Evolutionary conservation across 2,888 invertebrate species (phyloP), one percentile per base, ranked within the genome.

Genomic region (Athripsodes cinereus): DNA sequence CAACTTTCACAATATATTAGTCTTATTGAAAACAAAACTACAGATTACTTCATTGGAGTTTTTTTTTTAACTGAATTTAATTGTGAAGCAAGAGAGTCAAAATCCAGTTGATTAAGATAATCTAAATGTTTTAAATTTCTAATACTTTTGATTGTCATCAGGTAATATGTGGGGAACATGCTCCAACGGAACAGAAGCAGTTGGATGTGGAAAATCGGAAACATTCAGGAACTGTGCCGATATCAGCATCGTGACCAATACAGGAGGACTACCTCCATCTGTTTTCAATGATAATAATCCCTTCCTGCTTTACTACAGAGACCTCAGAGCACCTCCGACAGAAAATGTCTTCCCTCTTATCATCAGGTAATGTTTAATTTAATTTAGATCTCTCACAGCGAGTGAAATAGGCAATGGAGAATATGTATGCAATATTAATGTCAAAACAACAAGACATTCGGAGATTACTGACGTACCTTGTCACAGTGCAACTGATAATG

Each of bases 121-220:
- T 31, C 31, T 11, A 8, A 31, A 31, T 8, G 11, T 31, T 31
- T 31, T 6, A 6, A 22, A 51, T 11, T n/a, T n/a, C 3, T n/a
- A n/a, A 26, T 51, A 22, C n/a, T 51, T 22, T 5, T 26, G 13
- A n/a, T 31, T 26, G 20, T 22, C 26, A 34, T 19, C 19, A 87
- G 89, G 87, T 16, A 95, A 95, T 69, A 92, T 92, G 85, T 95
- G 94, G 94, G 95, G 94, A 5, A 83, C 81, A 19, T 93, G 93
- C 68, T 73, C 82, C 0, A 92, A 93, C 70, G 93, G 93, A 47
- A 91, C 91, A 0, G 89, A 92, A 68, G 89, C 88, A 0, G 87
- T 91, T 1, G 93, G 94, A 1, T 94, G 93, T 69, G 94, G 94
- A n/a, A 82, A 84, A 63, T 90, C 93, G 8, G 94, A 95, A 74